Conservation (phyloP, 1,140 invertebrate species). For the Gerris buenoi region DNA sequence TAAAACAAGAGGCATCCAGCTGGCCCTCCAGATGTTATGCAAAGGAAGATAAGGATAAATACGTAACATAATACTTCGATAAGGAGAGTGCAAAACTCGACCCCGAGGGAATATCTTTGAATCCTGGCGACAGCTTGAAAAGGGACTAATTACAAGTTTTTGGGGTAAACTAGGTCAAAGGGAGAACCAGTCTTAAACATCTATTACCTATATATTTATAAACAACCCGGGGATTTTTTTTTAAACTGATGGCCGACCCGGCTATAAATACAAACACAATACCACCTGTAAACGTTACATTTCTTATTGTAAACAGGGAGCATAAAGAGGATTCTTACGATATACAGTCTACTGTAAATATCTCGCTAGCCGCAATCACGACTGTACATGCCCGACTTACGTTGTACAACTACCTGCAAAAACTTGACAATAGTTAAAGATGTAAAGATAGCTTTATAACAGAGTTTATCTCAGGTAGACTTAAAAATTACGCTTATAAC, state of each 20-base stretch:
- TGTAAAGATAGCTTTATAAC: no score
- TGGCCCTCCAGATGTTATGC: neutral
- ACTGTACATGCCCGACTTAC: slow-evolving; percentile 30
- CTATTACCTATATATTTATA: no score
- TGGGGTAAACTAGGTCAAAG: slow-evolving; percentile 27
- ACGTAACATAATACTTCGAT: neutral
- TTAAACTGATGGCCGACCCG: slow-evolving; percentile 23
- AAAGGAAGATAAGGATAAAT: neutral
- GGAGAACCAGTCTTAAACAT: slow-evolving; percentile 22
- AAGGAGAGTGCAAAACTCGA: neutral
- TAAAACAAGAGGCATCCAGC: neutral
- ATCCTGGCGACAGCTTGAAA: neutral
- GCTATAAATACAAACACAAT: slow-evolving; percentile 18
- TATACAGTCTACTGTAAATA: slow-evolving; percentile 21
- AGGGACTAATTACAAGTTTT: neutral
- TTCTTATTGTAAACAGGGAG: slow-evolving; percentile 21
- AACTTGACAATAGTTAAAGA: slow-evolving; percentile 23
- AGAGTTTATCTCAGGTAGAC: no score
- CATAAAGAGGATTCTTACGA: slow-evolving; percentile 15
- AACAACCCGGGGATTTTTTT: slow-evolving; percentile 19
- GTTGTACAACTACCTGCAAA: slow-evolving; percentile 28
- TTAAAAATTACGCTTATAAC: no score
- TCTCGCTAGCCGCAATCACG: slow-evolving; percentile 28
- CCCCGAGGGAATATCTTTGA: neutral
- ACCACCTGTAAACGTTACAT: slow-evolving; percentile 20